A percentile compares a stretch with the other conserved stretches of the same genome.
Evolutionary conservation across 2,797 vertebrate genomes (phyloP).

Genomic region (Phataginus tetradactyla): DNA sequence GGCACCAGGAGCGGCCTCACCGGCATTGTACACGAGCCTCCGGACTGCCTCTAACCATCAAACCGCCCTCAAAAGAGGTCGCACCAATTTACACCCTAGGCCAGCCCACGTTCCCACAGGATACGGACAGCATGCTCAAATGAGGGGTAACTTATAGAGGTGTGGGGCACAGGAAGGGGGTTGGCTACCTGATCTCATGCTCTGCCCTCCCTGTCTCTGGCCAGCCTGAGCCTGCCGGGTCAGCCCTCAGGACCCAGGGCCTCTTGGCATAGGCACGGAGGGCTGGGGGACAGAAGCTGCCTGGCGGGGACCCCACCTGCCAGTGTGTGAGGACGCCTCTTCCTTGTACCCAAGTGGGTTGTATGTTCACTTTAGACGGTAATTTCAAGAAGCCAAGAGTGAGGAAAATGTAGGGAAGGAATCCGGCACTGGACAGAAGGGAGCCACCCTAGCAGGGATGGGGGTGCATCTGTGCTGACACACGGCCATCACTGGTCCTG

Average conservation of each 20-base stretch:
- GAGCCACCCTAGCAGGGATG: background rate
- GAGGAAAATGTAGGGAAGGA: background rate
- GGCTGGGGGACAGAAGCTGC: background rate
- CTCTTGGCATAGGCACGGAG: no score
- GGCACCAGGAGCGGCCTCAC: no score
- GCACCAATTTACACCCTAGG: background rate
- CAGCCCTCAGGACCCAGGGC: no score
- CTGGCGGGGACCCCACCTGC: background rate
- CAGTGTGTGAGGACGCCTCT: background rate
- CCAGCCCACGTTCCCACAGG: background rate
- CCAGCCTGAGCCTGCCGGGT: background rate
- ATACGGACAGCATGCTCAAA: background rate
- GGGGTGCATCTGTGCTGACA: background rate
- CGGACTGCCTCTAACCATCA: background rate
- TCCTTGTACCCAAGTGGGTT: fast-evolving
- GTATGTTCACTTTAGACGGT: background rate
- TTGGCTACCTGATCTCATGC: background rate
- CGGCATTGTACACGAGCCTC: background rate
- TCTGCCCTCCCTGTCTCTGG: background rate
- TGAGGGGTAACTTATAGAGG: background rate
- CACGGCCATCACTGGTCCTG: background rate
- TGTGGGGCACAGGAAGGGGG: background rate
- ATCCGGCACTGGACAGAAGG: background rate
- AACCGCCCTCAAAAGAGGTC: background rate
- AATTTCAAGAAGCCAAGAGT: background rate